These are phyloP conservation scores for Drosophila affinis DNA, from an alignment of 2,888 invertebrate genomes.

Conservation along the genomic window DNA sequence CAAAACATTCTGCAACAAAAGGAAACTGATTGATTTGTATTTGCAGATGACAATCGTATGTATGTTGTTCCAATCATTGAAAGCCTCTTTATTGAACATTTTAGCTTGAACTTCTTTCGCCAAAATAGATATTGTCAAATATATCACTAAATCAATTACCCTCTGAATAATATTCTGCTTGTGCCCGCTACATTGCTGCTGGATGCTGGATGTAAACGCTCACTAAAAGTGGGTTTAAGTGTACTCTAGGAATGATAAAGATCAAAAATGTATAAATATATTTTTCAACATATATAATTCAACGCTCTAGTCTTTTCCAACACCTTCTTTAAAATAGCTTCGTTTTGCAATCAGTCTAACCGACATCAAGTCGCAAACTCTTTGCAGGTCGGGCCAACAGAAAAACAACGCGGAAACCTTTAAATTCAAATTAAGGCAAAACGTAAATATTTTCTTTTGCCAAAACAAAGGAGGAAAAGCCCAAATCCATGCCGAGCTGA, in stretches of 20 bases:
- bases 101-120: neutral
- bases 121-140: neutral
- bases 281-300: too few species aligned
- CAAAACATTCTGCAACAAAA: neutral
- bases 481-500: constrained; percentile 6
- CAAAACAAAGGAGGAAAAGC: constrained; percentile 45
- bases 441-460: constrained; percentile 38
- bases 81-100: neutral
- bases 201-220: too few species aligned
- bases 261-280: too few species aligned
- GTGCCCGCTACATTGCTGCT: too few species aligned
- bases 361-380: constrained; percentile 53
- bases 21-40: neutral
- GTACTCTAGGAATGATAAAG: neutral
- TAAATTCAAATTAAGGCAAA: constrained; percentile 72
- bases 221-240: too few species aligned
- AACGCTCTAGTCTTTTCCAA: neutral
- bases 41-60: neutral
- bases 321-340: constrained; percentile 9
- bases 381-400: constrained; percentile 41
- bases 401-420: constrained; percentile 70
- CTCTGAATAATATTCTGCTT: too few species aligned
- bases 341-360: constrained; percentile 46
- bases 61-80: too few species aligned
- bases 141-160: neutral